Conservation (phyloP, 2,888 invertebrate genomes). For the Cataglyphis albicans region DNA sequence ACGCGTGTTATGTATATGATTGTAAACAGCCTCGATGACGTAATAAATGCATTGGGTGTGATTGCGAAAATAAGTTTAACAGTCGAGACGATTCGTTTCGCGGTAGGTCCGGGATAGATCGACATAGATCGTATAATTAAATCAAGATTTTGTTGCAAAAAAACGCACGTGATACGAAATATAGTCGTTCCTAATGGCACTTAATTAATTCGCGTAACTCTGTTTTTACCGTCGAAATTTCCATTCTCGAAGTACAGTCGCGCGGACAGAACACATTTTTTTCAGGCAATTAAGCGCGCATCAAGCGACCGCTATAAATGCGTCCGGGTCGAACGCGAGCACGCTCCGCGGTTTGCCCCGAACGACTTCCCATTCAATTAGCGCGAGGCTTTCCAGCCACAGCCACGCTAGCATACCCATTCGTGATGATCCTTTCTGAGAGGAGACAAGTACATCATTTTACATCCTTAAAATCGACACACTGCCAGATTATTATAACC, state of each 20-base stretch:
- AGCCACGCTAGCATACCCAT: not conserved
- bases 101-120: not conserved
- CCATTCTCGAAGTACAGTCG: constrained; percentile 7
- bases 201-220: not conserved
- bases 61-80: constrained; percentile 18
- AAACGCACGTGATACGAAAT: not conserved
- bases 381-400: constrained; percentile 26
- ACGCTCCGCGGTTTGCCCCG: constrained; percentile 27
- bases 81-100: constrained; percentile 27
- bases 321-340: not conserved
- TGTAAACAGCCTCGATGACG: constrained; percentile 9
- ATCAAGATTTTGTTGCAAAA: not conserved
- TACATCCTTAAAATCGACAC: constrained; percentile 18
- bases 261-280: constrained; percentile 24
- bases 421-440: constrained; percentile 5
- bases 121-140: constrained; percentile 13
- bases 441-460: not conserved
- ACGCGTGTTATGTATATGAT: not conserved
- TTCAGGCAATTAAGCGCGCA: constrained; percentile 43
- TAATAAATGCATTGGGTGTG: constrained; percentile 25
- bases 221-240: constrained; percentile 24
- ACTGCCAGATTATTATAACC: not conserved
- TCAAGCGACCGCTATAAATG: constrained; percentile 47
- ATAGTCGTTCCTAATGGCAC: constrained; percentile 7
- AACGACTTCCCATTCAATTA: constrained; percentile 45